Evolutionary conservation across 1,140 invertebrate species (phyloP).

Genomic region (Lordiphosa collinella): DNA sequence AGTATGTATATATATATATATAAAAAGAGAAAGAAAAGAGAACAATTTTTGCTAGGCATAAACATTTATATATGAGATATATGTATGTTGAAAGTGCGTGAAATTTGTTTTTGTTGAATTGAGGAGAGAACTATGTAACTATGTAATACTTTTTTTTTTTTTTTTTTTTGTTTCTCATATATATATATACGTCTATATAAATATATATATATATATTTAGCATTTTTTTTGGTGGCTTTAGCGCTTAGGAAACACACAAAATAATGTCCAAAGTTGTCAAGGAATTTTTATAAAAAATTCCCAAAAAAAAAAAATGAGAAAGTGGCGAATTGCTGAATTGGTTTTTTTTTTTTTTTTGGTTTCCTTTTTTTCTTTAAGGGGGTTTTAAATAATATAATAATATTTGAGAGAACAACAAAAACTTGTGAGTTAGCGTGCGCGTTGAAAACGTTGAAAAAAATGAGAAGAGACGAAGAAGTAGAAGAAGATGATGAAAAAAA

Average conservation of each 20-base stretch:
- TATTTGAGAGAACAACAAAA: constrained; percentile 18
- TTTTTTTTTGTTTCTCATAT: constrained; percentile 11
- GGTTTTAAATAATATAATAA: constrained; percentile 20
- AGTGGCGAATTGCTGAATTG: constrained; percentile 7
- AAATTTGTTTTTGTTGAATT: constrained; percentile 56
- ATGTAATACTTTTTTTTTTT: constrained; percentile 18
- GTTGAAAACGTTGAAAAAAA: constrained; percentile 61
- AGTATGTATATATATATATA: neutral
- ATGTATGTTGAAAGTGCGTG: constrained; percentile 40
- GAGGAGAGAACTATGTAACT: constrained; percentile 7
- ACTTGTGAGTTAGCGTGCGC: constrained; percentile 64
- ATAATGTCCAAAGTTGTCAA: constrained; percentile 68
- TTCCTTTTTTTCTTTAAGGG: constrained; percentile 40
- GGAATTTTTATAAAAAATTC: constrained; percentile 71
- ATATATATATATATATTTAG: constrained; percentile 31
- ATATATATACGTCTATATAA: constrained; percentile 19
- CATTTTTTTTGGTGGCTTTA: constrained; percentile 30
- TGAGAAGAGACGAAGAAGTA: constrained; percentile 8
- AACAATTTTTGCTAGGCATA: constrained; percentile 49
- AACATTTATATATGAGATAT: constrained; percentile 29
- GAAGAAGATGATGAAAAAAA: constrained; percentile 42
- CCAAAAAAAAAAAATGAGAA: constrained; percentile 18
- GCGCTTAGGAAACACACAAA: constrained; percentile 22
- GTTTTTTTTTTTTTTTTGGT: constrained; percentile 43
- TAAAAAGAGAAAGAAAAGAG: constrained; percentile 10